Evolutionary conservation across 2,113 vertebrate species (phyloP).

Genomic region (Benitochromis conjunctus): DNA sequence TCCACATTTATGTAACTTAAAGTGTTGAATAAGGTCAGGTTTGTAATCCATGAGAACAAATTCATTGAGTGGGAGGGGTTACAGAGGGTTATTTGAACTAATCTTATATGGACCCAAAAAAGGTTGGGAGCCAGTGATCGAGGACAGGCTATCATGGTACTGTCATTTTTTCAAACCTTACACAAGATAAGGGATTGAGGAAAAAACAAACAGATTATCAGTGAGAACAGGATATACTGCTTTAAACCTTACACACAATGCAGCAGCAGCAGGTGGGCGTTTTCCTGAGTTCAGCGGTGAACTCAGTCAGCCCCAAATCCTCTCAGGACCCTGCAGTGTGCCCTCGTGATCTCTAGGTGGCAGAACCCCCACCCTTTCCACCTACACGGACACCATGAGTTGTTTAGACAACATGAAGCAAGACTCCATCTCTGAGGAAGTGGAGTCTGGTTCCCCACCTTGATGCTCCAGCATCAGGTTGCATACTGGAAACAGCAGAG

Average conservation of each 20-base stretch:
- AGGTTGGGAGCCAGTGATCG: neutral
- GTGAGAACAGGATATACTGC: neutral
- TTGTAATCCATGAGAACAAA: neutral
- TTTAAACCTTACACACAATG: constrained; percentile 23
- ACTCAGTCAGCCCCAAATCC: constrained; percentile 61
- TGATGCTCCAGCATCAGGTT: constrained; percentile 38
- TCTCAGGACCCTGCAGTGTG: constrained; percentile 39
- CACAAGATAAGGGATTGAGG: neutral
- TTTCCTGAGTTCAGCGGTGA: constrained; percentile 22
- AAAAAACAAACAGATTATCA: neutral
- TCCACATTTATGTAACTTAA: neutral
- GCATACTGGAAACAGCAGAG: constrained; percentile 24
- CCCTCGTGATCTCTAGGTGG: constrained; percentile 50
- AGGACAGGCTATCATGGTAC: neutral
- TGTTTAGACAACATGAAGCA: constrained; percentile 18
- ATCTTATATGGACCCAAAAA: neutral
- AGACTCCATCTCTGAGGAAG: constrained; percentile 34
- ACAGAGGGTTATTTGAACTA: neutral
- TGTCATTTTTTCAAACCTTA: neutral
- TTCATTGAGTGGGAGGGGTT: neutral
- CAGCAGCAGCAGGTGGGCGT: constrained; percentile 34
- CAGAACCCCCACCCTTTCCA: constrained; percentile 13
- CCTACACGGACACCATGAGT: neutral
- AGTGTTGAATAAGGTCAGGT: neutral
- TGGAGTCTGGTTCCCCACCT: constrained; percentile 36